Percentiles rank a stretch among this genome's conserved stretches.
phyloP scores from a whole-genome alignment of 1,140 invertebrate genomes.

The Diorhabda elongata region DNA sequence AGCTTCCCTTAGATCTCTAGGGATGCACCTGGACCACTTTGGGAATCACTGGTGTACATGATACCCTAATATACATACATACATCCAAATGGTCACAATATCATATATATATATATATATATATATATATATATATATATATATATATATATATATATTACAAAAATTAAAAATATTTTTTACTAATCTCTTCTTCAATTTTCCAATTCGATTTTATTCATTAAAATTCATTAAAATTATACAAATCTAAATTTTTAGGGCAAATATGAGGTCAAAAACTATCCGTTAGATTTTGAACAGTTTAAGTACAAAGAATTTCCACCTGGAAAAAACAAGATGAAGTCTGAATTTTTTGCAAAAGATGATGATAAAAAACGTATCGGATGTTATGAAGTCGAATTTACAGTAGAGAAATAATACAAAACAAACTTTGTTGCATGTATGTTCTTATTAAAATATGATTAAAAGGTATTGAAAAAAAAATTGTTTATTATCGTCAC shows the following conservation, averaged over 20 bases:
- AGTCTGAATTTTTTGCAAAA: conserved; percentile 6
- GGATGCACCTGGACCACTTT: too few relatives aligned
- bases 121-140: too few relatives aligned
- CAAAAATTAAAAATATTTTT: too few relatives aligned
- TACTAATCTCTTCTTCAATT: too few relatives aligned
- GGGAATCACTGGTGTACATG: too few relatives aligned
- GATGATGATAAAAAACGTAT: conserved; percentile 12
- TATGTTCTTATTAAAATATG: background rate
- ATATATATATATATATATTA: too few relatives aligned
- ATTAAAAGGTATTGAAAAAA: background rate
- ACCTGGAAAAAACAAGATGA: conserved; percentile 14
- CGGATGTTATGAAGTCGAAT: conserved; percentile 15
- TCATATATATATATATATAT: too few relatives aligned
- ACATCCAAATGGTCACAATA: too few relatives aligned
- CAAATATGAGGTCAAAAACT: conserved; percentile 17
- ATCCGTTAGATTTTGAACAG: conserved; percentile 19
- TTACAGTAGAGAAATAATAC: conserved; percentile 8
- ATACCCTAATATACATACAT: too few relatives aligned
- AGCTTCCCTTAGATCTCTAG: too few relatives aligned
- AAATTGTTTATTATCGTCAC: background rate
- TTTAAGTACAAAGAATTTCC: conserved; percentile 22
- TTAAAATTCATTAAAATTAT: background rate
- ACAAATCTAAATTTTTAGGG: conserved; percentile 15
- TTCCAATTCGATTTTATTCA: too few relatives aligned
- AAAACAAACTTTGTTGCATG: conserved; percentile 7